Evolutionary conservation across 2,113 vertebrate genomes (phyloP).

Genomic region (Xerus inauris): DNA sequence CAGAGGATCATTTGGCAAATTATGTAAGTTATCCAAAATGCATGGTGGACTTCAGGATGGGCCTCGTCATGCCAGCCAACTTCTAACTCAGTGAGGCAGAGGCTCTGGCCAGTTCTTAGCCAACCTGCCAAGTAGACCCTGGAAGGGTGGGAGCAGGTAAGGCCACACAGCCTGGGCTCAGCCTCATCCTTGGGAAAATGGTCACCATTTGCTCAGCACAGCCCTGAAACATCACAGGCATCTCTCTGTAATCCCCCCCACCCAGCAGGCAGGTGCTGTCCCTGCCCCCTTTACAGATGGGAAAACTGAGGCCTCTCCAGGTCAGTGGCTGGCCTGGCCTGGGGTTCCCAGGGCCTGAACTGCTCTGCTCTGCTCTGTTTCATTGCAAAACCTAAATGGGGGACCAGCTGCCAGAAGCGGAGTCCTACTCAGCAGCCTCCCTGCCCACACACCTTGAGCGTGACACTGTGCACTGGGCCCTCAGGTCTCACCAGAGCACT

Average conservation of each 20-base stretch:
- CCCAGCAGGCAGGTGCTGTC: background rate
- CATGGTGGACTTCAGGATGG: rapidly evolving
- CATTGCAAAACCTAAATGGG: too few species aligned
- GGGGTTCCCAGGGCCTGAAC: background rate
- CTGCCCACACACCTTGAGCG: background rate
- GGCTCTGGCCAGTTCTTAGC: background rate
- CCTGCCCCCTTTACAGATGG: background rate
- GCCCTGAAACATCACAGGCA: rapidly evolving
- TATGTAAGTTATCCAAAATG: rapidly evolving
- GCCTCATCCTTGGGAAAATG: background rate
- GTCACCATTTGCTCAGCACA: background rate
- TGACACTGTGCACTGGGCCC: background rate
- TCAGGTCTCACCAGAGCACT: background rate
- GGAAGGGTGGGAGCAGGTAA: background rate
- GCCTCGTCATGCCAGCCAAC: rapidly evolving
- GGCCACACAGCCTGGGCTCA: background rate
- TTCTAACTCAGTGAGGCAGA: background rate
- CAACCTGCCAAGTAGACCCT: background rate
- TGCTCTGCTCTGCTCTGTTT: too few species aligned
- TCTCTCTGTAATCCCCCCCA: background rate
- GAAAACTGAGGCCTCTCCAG: background rate
- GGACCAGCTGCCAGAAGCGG: background rate
- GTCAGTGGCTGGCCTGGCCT: background rate
- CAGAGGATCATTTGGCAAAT: background rate
- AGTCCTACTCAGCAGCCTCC: background rate